phyloP scores from a whole-genome alignment of 30 jellyfish, hydroid and myxozoan species.

The Nemopilema nomurai region DNA sequence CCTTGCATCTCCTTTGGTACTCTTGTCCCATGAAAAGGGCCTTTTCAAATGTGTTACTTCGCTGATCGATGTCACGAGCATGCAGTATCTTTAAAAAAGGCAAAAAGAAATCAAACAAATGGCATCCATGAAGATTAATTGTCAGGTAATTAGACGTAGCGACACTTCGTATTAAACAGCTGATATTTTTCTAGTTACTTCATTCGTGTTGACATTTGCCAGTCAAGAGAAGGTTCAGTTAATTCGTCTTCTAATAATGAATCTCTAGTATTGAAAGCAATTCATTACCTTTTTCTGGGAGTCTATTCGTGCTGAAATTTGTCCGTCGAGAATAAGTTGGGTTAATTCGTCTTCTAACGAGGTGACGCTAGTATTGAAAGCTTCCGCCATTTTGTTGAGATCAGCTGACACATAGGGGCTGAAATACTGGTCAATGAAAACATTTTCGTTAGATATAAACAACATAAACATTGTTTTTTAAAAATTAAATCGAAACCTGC shows the following conservation, averaged over 20 bases:
- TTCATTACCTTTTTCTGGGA: constrained; percentile 83
- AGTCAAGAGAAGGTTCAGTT: not conserved
- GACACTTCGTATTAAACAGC: not conserved
- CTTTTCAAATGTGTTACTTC: constrained; percentile 85
- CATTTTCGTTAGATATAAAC: no score
- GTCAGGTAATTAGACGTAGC: not conserved
- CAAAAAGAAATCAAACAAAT: not conserved
- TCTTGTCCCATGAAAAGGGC: constrained; percentile 82
- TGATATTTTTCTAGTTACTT: no score
- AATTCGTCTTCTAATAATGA: not conserved
- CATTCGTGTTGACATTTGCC: no score
- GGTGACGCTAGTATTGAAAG: constrained; percentile 87
- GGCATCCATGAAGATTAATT: not conserved
- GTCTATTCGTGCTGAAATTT: constrained; percentile 89
- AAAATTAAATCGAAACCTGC: no score
- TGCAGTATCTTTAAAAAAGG: constrained; percentile 65
- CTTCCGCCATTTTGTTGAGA: constrained; percentile 83
- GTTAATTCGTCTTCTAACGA: constrained; percentile 92
- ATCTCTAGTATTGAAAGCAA: no score
- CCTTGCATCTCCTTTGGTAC: constrained; percentile 87
- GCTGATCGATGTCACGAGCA: constrained; percentile 94
- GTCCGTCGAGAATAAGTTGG: constrained; percentile 85
- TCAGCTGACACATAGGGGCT: constrained; percentile 97
- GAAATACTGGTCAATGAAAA: constrained; percentile 92
- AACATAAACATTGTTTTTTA: no score